Evolutionary conservation across 2,113 vertebrate species (phyloP), one percentile per base, ranked within the genome.

Genomic region (Marmota flaviventris): DNA sequence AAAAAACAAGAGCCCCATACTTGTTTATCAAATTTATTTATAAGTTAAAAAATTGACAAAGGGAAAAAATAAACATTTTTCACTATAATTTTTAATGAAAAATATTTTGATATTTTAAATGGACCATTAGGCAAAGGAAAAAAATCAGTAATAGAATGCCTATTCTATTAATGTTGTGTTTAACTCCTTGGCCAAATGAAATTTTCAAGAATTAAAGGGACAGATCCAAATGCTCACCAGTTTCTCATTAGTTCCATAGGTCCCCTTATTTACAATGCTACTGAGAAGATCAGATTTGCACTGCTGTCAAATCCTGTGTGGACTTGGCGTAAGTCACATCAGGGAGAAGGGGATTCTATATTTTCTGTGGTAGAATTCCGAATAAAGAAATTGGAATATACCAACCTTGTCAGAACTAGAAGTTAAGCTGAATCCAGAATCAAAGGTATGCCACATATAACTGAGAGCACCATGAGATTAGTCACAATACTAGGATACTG

Each of bases 121-220:
- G 81, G 6, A 75, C 2, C n/a, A 89, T 5, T 51, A 37, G 16
- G 22, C 17, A 79, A 89, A 92, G 51, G 29, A 79, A 93, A 94
- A 90, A 92, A 83, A 63, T 27, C 0, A 45, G 13, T 39, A 89
- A 90, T 22, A 58, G 51, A 93, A 72, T 79, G 13, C 85, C 51
- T 17, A 53, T 94, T 89, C 9, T 76, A 24, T n/a, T 87, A 90
- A 61, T 8, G 79, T 58, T 91, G 25, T 0, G 42, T 89, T 93
- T 93, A 56, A 63, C 65, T 32, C 17, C 32, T 87, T 67, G 39
- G 73, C 45, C 37, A 91, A 73, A 51, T 42, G 29, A 92, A 81
- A 96, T 34, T 78, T 70, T 92, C 22, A 85, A 73, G 65, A 76
- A 88, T 91, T 85, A 72, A 92, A 87, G 20, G 45, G 11, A 2